Evolutionary conservation across 2,888 invertebrate genomes (phyloP), one percentile per base, ranked within the genome.

Genomic region (Drosophila mayaguana): DNA sequence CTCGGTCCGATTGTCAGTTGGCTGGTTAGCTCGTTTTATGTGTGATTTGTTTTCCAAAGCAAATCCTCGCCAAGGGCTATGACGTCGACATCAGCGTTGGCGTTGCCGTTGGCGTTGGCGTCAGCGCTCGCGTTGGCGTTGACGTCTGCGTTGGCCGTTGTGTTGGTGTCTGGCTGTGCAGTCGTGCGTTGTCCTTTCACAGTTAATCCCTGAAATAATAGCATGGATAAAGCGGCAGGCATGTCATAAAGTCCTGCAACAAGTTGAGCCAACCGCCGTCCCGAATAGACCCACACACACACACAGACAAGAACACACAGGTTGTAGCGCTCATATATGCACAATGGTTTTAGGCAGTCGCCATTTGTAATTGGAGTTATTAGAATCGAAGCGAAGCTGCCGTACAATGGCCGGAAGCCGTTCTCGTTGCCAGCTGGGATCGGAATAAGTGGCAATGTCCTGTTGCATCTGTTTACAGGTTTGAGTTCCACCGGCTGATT

Each of bases 191-290:
- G 77, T 76, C 77, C 87, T 74, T 81, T 88, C 76, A 66, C 77
- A 86, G 83, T 70, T 90, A 90, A 86, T 90, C 87, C 90, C 76
- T 78, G 89, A 90, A 86, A 90, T 87, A 87, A 87, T 87, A 90
- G 90, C 89, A 71, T 68, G 87, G 89, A 88, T 90, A 88, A 80
- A 86, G 50, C 65, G 76, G 73, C 63, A 74, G 88, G 74, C 79
- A 78, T 83, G 76, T 76, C 90, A 86, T 89, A 86, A 86, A 90
- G 77, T 75, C 79, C 77, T 59, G 86, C 86, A 86, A 86, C 86
- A 86, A 90, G 90, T 86, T 86, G 81, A 90, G 79, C 90, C 84
- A 68, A 53, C 70, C 66, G 48, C 43, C 40, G 54, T 40, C 56
- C 55, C 53, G 40, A 25, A 36, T 68, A 38, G 46, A 65, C 61